phyloP scores from a whole-genome alignment of 2,113 vertebrate species.

The Scatophagus argus region DNA sequence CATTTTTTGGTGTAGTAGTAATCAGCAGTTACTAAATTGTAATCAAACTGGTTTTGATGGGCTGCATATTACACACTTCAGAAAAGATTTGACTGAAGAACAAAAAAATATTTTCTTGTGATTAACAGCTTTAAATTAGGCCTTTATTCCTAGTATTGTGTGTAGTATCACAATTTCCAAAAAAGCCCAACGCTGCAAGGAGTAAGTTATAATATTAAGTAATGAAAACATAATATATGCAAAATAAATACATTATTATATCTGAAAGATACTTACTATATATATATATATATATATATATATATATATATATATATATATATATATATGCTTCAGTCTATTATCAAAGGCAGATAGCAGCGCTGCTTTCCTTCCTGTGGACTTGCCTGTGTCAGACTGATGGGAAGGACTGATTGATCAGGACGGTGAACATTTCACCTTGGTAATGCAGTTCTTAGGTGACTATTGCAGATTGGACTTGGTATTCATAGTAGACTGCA shows the following conservation, averaged over 20 bases:
- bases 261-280: background rate
- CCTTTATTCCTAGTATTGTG: background rate
- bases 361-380: constrained; percentile 20
- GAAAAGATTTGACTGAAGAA: background rate
- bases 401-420: constrained; percentile 41
- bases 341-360: constrained; percentile 1
- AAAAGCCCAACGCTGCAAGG: background rate
- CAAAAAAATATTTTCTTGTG: background rate
- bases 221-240: background rate
- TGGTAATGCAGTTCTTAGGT: constrained; percentile 57
- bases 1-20: background rate
- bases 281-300: too few species aligned
- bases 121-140: background rate
- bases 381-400: constrained; percentile 56
- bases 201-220: background rate
- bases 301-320: too few species aligned
- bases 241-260: background rate
- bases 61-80: background rate
- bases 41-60: background rate
- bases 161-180: background rate
- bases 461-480: constrained; percentile 55
- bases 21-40: background rate
- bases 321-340: background rate
- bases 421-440: constrained; percentile 39
- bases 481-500: constrained; percentile 56